Evolutionary conservation across 2,113 vertebrate genomes (phyloP), one percentile per base, ranked within the genome.

Genomic region (Serilophus lunatus): DNA sequence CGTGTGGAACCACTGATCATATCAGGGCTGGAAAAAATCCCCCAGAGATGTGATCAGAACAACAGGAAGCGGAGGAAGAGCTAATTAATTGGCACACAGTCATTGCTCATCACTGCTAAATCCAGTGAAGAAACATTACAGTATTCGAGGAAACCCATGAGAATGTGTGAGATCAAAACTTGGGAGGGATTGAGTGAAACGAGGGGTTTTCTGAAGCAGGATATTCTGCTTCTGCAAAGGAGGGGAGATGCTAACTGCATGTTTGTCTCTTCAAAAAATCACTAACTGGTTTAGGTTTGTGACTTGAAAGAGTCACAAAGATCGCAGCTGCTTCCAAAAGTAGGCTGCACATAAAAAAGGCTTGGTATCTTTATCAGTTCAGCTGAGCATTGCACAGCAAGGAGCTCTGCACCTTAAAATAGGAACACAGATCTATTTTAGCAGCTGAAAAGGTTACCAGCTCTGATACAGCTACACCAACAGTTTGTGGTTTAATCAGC

Each of bases 351-450:
- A 42, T 23, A 92, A 63, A 70, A 49, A 66, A 81, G 69, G 16
- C 13, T 19, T 14, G 9, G 10, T 33, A 42, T 74, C 42, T 35
- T 63, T 64, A 69, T 70, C 47, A 26, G 61, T 75, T 93, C 74
- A 96, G 65, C 60, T 87, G 61, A 91, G 44, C 81, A 79, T 85
- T 92, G 70, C 93, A 87, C 57, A 69, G 51, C 38, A 78, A 88
- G 82, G 44, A 96, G 51, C 56, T 93, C 80, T 84, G 49, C 17
- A 33, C 44, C 85, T 92, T 86, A 94, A 96, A 96, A 97, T 96
- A 96, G 90, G 24, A 88, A 22, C 76, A 54, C 6, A 10, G 35
- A 78, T 83, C 59, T 93, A 75, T 95, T 93, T 96, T 33, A 90
- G 87, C 59, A 92, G 64, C 71, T 4, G 10, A 71, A 88, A 93